Evolutionary conservation across 1,140 invertebrate species (phyloP), one percentile per base, ranked within the genome.

Genomic region (Cyphomyrmex costatus): DNA sequence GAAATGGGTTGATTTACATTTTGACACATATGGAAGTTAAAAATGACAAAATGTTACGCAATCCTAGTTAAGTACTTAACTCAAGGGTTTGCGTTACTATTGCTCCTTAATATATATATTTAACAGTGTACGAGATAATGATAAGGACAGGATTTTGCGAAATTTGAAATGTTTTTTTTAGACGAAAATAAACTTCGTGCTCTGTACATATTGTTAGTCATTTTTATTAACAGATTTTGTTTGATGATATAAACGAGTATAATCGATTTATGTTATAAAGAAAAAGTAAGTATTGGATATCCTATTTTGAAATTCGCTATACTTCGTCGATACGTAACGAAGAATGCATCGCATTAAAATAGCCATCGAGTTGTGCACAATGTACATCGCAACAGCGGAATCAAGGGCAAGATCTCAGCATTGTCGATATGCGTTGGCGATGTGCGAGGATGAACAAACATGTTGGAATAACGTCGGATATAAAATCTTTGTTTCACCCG

Each of bases 401-500:
- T 82, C 51, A 82, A 82, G 79, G 79, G 66, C 66, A 30, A 33
- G 36, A 73, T 82, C 79, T 27, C 53, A 33, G 51, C 66, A 82
- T 79, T 79, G 66, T 58, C 36, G 30, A 3, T 51, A n/a, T 19
- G 21, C 33, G 33, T 73, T 68, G 63, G 42, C 46, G 49, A 58
- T 16, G 24, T 14, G 7, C 33, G 21, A 76, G 24, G n/a, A 2
- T 49, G 46, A n/a, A 16, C 27, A 30, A 46, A 19, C 51, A 63
- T n/a, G n/a, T 58, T 2, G 30, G 78, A 58, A 58, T 71, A 82
- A 53, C 19, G 53, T 82, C 36, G 33, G 33, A 73, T 46, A 21
- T 82, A 82, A 82, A 82, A 82, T 82, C 79, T 73, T 82, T 82
- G 51, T 82, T 82, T 70, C 51, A 19, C 7, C 42, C 24, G 79